These are phyloP conservation scores for Ochlodes sylvanus DNA, from an alignment of 2,888 invertebrate genomes.

Conservation along the genomic window DNA sequence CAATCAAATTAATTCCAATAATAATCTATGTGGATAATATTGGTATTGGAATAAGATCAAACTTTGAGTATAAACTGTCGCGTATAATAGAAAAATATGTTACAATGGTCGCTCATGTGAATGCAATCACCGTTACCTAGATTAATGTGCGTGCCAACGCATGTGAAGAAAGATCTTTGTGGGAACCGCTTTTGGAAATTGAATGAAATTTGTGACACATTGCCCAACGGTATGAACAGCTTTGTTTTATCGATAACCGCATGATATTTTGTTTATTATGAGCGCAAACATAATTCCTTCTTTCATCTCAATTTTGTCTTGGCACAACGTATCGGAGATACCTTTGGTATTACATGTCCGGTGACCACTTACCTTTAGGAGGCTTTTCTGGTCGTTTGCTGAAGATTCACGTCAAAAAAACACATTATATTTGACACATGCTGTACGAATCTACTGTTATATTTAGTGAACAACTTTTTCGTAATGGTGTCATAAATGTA, in stretches of 20 bases:
- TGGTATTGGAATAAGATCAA: slow-evolving; percentile 11
- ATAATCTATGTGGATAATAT: background rate
- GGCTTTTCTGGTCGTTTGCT: no score
- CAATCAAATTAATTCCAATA: no score
- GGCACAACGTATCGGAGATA: no score
- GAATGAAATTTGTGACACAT: slow-evolving; percentile 58
- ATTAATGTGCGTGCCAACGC: slow-evolving; percentile 79
- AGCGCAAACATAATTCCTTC: no score
- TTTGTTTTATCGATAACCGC: background rate
- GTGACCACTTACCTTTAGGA: no score
- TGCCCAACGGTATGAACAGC: slow-evolving; percentile 30
- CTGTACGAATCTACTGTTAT: no score
- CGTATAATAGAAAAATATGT: slow-evolving; percentile 17
- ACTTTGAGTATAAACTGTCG: slow-evolving; percentile 10
- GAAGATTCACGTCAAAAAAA: no score
- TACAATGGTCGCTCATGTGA: slow-evolving; percentile 49
- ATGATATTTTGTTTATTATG: background rate
- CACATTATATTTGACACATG: no score
- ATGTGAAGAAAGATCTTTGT: slow-evolving; percentile 80
- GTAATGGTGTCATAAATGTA: no score
- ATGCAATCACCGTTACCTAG: slow-evolving; percentile 66
- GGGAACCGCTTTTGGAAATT: slow-evolving; percentile 74
- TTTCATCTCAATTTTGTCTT: no score
- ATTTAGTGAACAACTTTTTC: no score
- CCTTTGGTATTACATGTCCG: no score